Evolutionary conservation across 2,113 vertebrate genomes (phyloP).

Genomic region (Chauna torquata): DNA sequence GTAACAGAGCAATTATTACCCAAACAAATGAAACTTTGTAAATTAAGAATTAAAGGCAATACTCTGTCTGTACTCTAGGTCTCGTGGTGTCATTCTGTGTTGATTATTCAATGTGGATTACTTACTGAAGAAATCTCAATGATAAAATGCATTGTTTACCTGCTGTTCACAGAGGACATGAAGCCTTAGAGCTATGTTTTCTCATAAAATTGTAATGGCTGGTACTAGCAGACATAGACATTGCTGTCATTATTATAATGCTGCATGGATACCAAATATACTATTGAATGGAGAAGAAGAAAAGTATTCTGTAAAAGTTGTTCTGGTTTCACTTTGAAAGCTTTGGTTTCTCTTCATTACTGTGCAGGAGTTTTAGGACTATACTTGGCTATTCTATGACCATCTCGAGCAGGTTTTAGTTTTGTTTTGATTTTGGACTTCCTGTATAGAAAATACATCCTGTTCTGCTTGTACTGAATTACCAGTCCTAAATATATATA

Average conservation of each 20-base stretch:
- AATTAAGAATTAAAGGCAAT: background rate
- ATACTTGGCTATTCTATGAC: background rate
- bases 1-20: background rate
- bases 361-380: background rate
- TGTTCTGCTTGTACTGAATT: conserved; percentile 20
- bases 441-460: conserved; percentile 18
- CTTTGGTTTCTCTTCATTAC: background rate
- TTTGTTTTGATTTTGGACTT: conserved; percentile 21
- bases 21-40: background rate
- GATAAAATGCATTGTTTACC: background rate
- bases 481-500: background rate
- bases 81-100: background rate
- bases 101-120: background rate
- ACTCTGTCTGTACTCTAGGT: background rate
- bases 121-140: background rate
- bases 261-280: background rate
- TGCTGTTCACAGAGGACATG: background rate
- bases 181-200: background rate
- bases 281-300: background rate
- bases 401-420: background rate
- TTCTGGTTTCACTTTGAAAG: background rate
- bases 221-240: background rate
- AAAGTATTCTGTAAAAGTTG: background rate
- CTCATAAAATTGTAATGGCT: background rate
- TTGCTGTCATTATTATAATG: background rate